A percentile compares a stretch with the other conserved stretches of the same genome.
Conservation (phyloP, 2,888 invertebrate genomes). For the Nemotelus nigrinus region DNA sequence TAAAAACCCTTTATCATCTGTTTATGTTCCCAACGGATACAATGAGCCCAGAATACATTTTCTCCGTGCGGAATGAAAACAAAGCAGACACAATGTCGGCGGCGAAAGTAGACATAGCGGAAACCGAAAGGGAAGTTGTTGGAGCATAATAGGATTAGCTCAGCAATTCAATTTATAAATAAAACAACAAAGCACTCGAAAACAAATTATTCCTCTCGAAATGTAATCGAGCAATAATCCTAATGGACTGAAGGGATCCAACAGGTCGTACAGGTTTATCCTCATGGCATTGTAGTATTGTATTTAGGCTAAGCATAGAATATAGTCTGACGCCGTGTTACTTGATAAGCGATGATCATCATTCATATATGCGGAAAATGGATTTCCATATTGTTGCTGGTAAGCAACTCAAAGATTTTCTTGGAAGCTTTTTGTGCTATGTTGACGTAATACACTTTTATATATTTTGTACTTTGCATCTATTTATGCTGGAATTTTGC, state of each 20-base stretch:
- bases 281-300: too few relatives aligned
- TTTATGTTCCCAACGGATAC: constrained; percentile 37
- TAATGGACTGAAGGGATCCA: constrained; percentile 45
- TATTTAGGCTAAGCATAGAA: too few relatives aligned
- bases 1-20: constrained; percentile 39
- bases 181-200: constrained; percentile 44
- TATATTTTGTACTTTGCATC: too few relatives aligned
- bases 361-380: constrained; percentile 35
- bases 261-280: not conserved
- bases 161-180: constrained; percentile 43
- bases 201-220: constrained; percentile 45
- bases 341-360: not conserved
- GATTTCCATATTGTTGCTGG: constrained; percentile 24
- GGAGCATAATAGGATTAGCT: constrained; percentile 44
- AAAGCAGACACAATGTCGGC: constrained; percentile 3
- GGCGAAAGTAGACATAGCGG: not conserved
- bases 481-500: too few relatives aligned
- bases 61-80: constrained; percentile 40
- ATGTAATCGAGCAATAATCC: constrained; percentile 46
- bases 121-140: constrained; percentile 30
- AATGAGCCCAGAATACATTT: constrained; percentile 38
- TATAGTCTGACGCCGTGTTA: too few relatives aligned
- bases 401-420: too few relatives aligned
- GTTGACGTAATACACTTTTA: too few relatives aligned
- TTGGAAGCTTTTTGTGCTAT: too few relatives aligned